Base-by-base conservation (phyloP, 2,888 invertebrate species). In the Lamellibrachia satsuma region DNA sequence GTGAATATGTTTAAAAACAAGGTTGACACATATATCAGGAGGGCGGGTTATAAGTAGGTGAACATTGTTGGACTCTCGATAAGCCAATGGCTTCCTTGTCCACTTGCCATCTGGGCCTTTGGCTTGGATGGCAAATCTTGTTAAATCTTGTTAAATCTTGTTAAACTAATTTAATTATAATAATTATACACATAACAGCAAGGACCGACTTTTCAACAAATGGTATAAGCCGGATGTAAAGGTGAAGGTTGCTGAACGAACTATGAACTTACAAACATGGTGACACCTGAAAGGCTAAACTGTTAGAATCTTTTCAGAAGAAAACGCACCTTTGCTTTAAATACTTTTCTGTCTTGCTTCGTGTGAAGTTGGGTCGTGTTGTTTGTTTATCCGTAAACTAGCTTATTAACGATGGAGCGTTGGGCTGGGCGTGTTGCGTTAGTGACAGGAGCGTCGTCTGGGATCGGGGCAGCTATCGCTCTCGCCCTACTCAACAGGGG, bases 401-500 rank as follows among this genome's bases (percentile, higher is more conserved):
- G 75, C 75, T 15, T 75, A 15, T 15, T 91, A 39, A 91, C 52
- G 52, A 96, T 95, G 96, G 95, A 96, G 9, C 94, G 95, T 3
- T 96, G 96, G 96, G 92, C 90, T 1, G 95, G 95, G 9, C 94
- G 95, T 15, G 95, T 96, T 7, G 96, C 95, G 2, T 91, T 96
- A 90, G 95, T 96, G 2, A 96, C 96, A 1, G 96, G 96, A 0
- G 95, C 96, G 0, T 96, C 96, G 2, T 94, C 94, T 9, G 96
- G 96, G 7, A 95, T 95, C 15, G 96, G 96, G 1, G 94, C 94
- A 39, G 95, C 94, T 3, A 93, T 95, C 11, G 95, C 94, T 2
- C 94, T 94, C 92, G 93, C 92, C 39, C 93, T 96, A 90, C 95
- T 95, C 27, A 93, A 94, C 51, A 92, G 94, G 93, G 97, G 97